These are phyloP conservation scores for Galleria mellonella DNA, from an alignment of 1,140 invertebrate species.

Conservation along the genomic window DNA sequence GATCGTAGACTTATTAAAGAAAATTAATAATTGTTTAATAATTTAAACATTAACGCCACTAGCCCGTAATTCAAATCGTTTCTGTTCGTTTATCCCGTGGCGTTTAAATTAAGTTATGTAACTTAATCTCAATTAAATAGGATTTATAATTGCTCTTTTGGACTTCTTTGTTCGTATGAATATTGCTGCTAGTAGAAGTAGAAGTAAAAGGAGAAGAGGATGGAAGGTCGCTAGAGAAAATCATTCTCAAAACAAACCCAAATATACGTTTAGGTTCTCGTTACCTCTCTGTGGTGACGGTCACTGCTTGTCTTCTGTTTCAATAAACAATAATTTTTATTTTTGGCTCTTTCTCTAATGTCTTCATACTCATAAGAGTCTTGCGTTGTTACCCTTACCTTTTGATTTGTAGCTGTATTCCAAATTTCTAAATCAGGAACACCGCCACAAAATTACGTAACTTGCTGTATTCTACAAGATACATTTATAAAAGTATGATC, in stretches of 20 bases:
- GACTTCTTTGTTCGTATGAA: constrained; percentile 16
- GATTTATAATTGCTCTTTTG: constrained; percentile 21
- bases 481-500: no score
- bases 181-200: constrained; percentile 8
- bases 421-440: no score
- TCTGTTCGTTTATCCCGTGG: no score
- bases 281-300: constrained; percentile 2
- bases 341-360: constrained; percentile 1
- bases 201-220: neutral
- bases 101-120: neutral
- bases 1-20: no score
- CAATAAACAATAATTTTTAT: constrained; percentile 10
- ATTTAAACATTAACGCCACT: no score
- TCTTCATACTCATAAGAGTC: no score
- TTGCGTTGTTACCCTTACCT: no score
- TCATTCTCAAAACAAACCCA: constrained; percentile 30
- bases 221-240: constrained; percentile 9
- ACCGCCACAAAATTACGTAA: no score
- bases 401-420: no score
- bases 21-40: no score
- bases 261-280: constrained; percentile 19
- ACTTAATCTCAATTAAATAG: constrained; percentile 9
- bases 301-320: constrained; percentile 17
- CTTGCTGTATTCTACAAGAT: no score
- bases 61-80: no score